phyloP scores from a whole-genome alignment of 2,113 vertebrate genomes.

The Leptosomus discolor region DNA sequence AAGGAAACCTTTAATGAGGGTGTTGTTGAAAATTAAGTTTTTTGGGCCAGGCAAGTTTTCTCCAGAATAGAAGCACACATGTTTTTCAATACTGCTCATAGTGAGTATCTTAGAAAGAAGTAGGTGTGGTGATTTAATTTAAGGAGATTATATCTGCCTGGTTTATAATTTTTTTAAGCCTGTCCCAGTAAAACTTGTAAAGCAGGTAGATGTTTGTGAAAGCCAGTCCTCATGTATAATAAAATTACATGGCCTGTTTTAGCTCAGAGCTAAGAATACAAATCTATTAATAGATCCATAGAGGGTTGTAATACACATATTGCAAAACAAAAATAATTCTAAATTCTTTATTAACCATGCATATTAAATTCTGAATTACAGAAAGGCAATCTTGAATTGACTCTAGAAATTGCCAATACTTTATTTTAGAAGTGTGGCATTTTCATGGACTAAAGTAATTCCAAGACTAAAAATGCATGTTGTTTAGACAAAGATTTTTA shows the following conservation, averaged over 20 bases:
- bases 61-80: background rate
- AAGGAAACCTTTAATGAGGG: background rate
- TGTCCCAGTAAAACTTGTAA: background rate
- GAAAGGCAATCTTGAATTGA: background rate
- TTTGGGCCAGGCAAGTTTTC: background rate
- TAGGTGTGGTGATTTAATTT: background rate
- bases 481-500: background rate
- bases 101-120: background rate
- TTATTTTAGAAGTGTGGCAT: background rate
- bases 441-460: background rate
- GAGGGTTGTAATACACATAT: background rate
- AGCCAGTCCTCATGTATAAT: background rate
- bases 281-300: background rate
- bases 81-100: background rate
- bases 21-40: background rate
- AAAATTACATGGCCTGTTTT: background rate
- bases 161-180: constrained; percentile 14
- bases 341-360: background rate
- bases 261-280: background rate
- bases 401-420: background rate
- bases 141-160: background rate
- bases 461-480: background rate
- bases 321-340: constrained; percentile 1
- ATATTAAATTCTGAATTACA: background rate
- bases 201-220: background rate